Evolutionary conservation across 64 coral and sea anemone species (phyloP).

Genomic region (Trachythela sp.): DNA sequence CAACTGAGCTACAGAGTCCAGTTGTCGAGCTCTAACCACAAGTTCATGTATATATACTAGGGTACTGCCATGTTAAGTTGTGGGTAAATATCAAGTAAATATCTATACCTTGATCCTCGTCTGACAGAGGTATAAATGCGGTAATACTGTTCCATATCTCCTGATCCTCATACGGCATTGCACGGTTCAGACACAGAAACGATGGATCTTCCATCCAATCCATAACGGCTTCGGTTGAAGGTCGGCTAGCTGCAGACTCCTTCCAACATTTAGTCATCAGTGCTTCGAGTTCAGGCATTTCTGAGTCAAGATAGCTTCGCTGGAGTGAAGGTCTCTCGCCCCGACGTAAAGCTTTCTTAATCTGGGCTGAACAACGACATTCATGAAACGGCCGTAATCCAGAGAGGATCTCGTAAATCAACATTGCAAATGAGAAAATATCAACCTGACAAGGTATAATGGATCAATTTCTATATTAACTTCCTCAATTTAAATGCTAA

Average conservation of each 20-base stretch:
- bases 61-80: too few relatives aligned
- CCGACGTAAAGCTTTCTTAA: slow-evolving; percentile 91
- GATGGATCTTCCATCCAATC: slow-evolving; percentile 76
- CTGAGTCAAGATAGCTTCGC: slow-evolving; percentile 52
- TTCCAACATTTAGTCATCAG: slow-evolving; percentile 80
- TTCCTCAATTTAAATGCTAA: not conserved
- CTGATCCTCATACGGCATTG: slow-evolving; percentile 56
- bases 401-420: slow-evolving; percentile 79
- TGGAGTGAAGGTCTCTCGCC: slow-evolving; percentile 75
- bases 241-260: slow-evolving; percentile 61
- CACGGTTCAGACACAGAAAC: slow-evolving; percentile 80
- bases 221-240: slow-evolving; percentile 58
- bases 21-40: too few relatives aligned
- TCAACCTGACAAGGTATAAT: slow-evolving; percentile 70
- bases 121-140: slow-evolving; percentile 68
- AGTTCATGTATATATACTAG: too few relatives aligned
- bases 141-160: slow-evolving; percentile 69
- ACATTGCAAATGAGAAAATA: slow-evolving; percentile 94
- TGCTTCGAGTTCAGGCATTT: slow-evolving; percentile 69
- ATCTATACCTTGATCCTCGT: slow-evolving; percentile 37
- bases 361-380: slow-evolving; percentile 70
- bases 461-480: not conserved
- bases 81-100: slow-evolving; percentile 18
- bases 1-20: too few relatives aligned
- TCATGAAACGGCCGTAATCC: slow-evolving; percentile 77